Base-by-base conservation (phyloP, 2,113 vertebrate genomes). In the Greenwoodochromis staneri region DNA sequence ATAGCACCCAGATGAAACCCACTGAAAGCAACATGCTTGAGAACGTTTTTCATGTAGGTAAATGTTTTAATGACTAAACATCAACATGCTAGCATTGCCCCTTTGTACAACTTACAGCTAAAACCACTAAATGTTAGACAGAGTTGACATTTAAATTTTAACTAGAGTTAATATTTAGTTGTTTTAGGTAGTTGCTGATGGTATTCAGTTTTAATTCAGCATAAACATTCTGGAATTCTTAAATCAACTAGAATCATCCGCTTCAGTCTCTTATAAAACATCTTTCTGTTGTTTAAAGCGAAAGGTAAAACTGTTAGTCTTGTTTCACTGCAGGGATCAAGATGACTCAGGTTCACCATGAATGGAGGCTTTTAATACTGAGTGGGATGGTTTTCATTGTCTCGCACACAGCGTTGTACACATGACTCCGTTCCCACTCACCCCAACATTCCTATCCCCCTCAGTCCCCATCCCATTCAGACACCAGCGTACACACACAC, bases 291-390 rank as follows among this genome's bases (percentile, higher is more conserved):
- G n/a, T 83, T 83, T 81, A 53, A 82, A 11, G 19, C 2, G 2
- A 76, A 87, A 66, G n/a, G 8, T 76, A 24, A 83, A 71, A 47
- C 61, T 54, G 8, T 83, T 78, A 5, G 14, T 45, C n/a, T 36
- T 76, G 40, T 63, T 78, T 45, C 40, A 24, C 36, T 6, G 71
- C 82, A 71, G 19, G 85, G 73, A 84, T 87, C 29, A 84, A 89
- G 87, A 90, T 89, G 90, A 93, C 86, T 89, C 85, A 42, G 59
- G 82, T 84, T 73, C 17, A 9, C 24, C 76, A 86, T 95, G 93
- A 94, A 95, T 95, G 90, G 86, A 86, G 55, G 86, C 91, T 88
- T 94, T 93, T 90, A 90, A 85, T 80, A 73, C 47, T 3, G 84
- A 82, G 92, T 83, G 88, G 85, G 88, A 87, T 84, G 82, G 87